phyloP scores from a whole-genome alignment of 2,888 invertebrate species.

The Cistogaster globosa region DNA sequence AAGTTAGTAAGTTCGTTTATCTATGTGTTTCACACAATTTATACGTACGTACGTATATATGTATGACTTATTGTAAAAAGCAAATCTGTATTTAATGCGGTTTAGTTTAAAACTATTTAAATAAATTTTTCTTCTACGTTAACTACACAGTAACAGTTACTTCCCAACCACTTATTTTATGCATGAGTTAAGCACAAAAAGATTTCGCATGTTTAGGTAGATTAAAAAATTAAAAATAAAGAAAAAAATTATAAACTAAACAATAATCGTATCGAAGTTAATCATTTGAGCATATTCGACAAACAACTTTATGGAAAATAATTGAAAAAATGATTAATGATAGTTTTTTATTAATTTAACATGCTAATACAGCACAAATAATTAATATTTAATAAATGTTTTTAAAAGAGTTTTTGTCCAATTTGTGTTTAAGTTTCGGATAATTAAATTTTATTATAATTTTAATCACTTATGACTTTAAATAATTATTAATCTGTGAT shows the following conservation, averaged over 20 bases:
- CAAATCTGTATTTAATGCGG: conserved; percentile 31
- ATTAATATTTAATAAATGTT: not conserved
- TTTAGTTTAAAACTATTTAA: conserved; percentile 43
- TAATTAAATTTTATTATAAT: too few relatives aligned
- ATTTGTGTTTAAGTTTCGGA: not conserved
- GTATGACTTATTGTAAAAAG: not conserved
- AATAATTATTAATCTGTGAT: too few relatives aligned
- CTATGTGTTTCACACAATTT: not conserved
- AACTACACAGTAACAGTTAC: conserved; percentile 32
- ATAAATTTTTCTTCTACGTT: conserved; percentile 37
- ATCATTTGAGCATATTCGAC: conserved; percentile 40
- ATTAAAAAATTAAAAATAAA: not conserved
- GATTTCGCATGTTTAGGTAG: conserved; percentile 37
- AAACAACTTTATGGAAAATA: conserved; percentile 19
- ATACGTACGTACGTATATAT: not conserved
- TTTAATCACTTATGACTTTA: too few relatives aligned
- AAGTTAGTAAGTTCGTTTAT: too few relatives aligned
- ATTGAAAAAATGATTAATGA: not conserved
- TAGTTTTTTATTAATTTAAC: not conserved
- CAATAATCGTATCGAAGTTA: conserved; percentile 21
- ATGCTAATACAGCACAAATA: not conserved
- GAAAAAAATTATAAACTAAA: not conserved
- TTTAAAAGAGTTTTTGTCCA: not conserved
- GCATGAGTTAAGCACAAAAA: conserved; percentile 59
- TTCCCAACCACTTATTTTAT: conserved; percentile 62